phyloP scores from a whole-genome alignment of 2,888 invertebrate species.

The Metacarcinus magister region DNA sequence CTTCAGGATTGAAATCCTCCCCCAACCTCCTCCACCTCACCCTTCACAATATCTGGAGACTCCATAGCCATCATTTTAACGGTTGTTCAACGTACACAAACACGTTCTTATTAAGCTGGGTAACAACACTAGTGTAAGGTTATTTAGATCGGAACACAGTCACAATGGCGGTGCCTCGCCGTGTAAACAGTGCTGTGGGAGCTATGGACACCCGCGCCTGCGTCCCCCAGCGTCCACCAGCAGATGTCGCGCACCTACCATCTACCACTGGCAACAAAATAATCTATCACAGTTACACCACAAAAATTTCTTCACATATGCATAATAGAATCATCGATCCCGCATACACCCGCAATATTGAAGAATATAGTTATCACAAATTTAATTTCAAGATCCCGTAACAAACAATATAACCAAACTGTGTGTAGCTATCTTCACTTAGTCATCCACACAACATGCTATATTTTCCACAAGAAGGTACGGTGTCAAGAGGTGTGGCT shows the following conservation, averaged over 20 bases:
- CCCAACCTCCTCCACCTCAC: background rate
- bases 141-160: background rate
- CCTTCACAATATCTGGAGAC: background rate
- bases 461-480: background rate
- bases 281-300: background rate
- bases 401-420: too few relatives aligned
- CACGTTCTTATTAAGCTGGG: background rate
- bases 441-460: too few relatives aligned
- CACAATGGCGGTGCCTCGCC: slow-evolving; percentile 7
- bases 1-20: background rate
- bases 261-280: background rate
- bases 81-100: background rate
- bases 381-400: too few relatives aligned
- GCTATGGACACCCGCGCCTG: background rate
- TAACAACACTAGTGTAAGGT: background rate
- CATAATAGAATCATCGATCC: background rate
- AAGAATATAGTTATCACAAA: too few relatives aligned
- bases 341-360: background rate
- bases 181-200: background rate
- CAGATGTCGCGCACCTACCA: background rate
- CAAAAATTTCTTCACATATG: background rate
- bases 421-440: too few relatives aligned
- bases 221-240: background rate
- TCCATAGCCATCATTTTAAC: background rate
- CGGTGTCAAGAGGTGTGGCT: background rate